Evolutionary conservation across 2,888 invertebrate species (phyloP).

Genomic region (Ceriagrion tenellum): DNA sequence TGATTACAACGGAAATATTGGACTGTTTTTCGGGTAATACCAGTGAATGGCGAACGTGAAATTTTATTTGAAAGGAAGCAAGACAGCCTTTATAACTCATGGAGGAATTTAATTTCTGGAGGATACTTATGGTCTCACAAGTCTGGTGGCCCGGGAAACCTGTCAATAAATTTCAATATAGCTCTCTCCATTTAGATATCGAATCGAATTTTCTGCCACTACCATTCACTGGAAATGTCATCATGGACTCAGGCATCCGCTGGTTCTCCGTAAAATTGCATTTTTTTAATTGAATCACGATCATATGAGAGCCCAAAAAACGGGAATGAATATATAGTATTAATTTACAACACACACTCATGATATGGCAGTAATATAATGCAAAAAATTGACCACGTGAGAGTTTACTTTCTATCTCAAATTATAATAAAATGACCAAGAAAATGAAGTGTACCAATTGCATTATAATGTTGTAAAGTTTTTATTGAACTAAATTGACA

Average conservation of each 20-base stretch:
- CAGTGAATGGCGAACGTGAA: not conserved
- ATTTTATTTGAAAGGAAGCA: slow-evolving; percentile 6
- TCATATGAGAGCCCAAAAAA: not conserved
- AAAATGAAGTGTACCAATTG: no score
- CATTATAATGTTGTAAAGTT: no score
- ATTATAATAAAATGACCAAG: no score
- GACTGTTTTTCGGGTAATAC: not conserved
- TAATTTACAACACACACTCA: not conserved
- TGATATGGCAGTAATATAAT: no score
- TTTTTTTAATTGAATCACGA: not conserved
- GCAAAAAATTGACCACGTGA: no score
- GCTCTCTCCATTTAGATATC: slow-evolving; percentile 3
- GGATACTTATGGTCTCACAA: not conserved
- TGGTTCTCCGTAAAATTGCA: not conserved
- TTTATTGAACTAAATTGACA: no score
- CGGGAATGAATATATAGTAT: not conserved
- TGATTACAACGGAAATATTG: not conserved
- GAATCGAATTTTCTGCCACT: not conserved
- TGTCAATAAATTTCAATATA: not conserved
- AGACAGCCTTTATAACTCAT: not conserved
- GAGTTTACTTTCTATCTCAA: no score
- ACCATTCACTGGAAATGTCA: not conserved
- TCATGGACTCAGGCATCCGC: not conserved
- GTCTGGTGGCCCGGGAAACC: not conserved
- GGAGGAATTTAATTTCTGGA: not conserved